Evolutionary conservation across 2,888 invertebrate species (phyloP), one percentile per base, ranked within the genome.

Genomic region (Blera fallax): DNA sequence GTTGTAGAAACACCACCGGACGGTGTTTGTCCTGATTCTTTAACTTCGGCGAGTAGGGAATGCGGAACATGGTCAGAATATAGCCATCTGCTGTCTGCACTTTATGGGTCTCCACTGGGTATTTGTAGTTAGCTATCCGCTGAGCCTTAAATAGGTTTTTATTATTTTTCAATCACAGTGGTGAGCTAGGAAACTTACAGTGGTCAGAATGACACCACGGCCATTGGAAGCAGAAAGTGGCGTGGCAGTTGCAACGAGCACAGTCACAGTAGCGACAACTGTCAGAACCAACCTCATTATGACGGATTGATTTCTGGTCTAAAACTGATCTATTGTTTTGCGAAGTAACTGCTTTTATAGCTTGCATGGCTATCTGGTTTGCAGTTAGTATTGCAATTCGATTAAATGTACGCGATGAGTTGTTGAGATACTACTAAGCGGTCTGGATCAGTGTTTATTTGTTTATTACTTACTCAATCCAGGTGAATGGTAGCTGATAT

Each of bases 1-100:
- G 96, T 92, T 95, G 94, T 24, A 96, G 79, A 60, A 95, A 93
- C 0, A 94, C 94, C 2, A 91, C 90, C 0, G 90, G 90, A 88
- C 89, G n/a, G 0, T 10, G 0, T 78, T 88, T 50, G 5, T 74
- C 32, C 6, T 60, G 4, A 24, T 85, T 72, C 1, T 60, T 40
- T 0, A 52, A 37, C 32, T 90, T 90, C 0, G 76, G 78, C 3
- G 89, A 88, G 34, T 69, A 84, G 0, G 89, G 89, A 21, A 89
- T 89, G 2, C 89, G 88, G 11, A 88, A 89, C 58, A 89, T 74
- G 6, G 77, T 87, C 3, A 89, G 50, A 24, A 88, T 37, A 67
- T 88, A 89, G 18, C 87, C 87, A 58, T 89, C 89, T 3, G 37
- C 10, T 0, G 89, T 89, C 32, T 70, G 45, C 1, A 89, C 82